These are phyloP conservation scores for Chlorops oryzae DNA, from an alignment of 1,140 invertebrate species.

Conservation along the genomic window DNA sequence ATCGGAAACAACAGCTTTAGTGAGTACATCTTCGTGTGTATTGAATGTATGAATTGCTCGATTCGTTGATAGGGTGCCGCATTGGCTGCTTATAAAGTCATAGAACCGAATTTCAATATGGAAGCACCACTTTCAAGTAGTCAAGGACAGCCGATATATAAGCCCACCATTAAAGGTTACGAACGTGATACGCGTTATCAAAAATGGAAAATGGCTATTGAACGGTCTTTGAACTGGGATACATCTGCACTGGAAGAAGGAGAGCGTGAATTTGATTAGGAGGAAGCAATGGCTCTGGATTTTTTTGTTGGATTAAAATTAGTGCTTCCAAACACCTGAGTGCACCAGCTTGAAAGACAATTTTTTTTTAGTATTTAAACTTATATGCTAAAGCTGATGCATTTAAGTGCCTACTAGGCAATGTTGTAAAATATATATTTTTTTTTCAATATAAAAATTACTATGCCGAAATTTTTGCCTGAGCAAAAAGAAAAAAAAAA, in stretches of 20 bases:
- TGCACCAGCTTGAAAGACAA: too few species aligned
- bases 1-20: constrained; percentile 75
- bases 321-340: too few species aligned
- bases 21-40: constrained; percentile 9
- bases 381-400: too few species aligned
- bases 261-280: too few species aligned
- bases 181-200: constrained; percentile 68
- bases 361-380: too few species aligned
- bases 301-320: too few species aligned
- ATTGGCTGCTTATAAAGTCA: constrained; percentile 68
- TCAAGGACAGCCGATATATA: constrained; percentile 52
- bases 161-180: constrained; percentile 59
- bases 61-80: constrained; percentile 56
- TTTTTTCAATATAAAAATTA: too few species aligned
- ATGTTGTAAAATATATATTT: too few species aligned
- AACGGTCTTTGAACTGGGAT: constrained; percentile 75
- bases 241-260: constrained; percentile 30
- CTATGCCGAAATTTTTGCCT: too few species aligned
- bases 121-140: constrained; percentile 39
- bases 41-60: not conserved
- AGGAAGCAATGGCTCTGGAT: too few species aligned
- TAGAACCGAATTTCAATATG: constrained; percentile 55
- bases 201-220: constrained; percentile 80
- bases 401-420: too few species aligned
- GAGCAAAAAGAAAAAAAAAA: too few species aligned